Evolutionary conservation across 2,888 invertebrate genomes (phyloP), one percentile per base, ranked within the genome.

Genomic region (Lysandra bellargus): DNA sequence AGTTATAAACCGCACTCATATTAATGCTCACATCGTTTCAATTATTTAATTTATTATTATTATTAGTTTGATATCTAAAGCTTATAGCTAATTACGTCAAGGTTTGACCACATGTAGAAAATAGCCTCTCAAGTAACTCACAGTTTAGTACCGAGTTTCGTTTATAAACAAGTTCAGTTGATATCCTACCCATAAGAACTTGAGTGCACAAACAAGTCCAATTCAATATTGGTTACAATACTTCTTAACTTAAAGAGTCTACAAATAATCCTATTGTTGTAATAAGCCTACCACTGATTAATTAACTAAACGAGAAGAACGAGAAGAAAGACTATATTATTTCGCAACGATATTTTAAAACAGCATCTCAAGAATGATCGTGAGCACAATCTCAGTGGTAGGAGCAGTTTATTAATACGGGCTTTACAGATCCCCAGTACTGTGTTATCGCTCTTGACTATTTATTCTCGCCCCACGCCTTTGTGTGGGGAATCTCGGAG

Each of bases 371-470:
- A 57, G 17, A 17, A 0, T 57, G 57, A 57, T 57, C 57, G 57
- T 57, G 4, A 57, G 17, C 57, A 57, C 17, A 57, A 57, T 57
- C 4, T 57, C 57, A 57, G 57, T 57, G 17, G 57, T 57, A 57
- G 57, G 57, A 57, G 57, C 57, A 14, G 17, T 57, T 57, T 57
- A 57, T 57, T 57, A 57, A 57, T 57, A 57, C 17, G 57, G 17
- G 57, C 57, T 17, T 57, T 57, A 69, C n/a, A 76, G 77, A 77
- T 79, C 80, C 80, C 64, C 61, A 64, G 76, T 73, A 77, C 78
- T 78, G 77, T 76, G 75, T 57, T 80, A 72, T 80, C 73, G 79
- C 84, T 83, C 83, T 83, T 84, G 83, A 84, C 84, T 82, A 83
- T 83, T 82, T 85, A 82, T 81, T 80, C 33, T 69, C 69, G 33